A percentile compares a stretch with the other conserved stretches of the same genome.
phyloP scores from a whole-genome alignment of 2,888 invertebrate species.

The Lasioglossum malachurum region DNA sequence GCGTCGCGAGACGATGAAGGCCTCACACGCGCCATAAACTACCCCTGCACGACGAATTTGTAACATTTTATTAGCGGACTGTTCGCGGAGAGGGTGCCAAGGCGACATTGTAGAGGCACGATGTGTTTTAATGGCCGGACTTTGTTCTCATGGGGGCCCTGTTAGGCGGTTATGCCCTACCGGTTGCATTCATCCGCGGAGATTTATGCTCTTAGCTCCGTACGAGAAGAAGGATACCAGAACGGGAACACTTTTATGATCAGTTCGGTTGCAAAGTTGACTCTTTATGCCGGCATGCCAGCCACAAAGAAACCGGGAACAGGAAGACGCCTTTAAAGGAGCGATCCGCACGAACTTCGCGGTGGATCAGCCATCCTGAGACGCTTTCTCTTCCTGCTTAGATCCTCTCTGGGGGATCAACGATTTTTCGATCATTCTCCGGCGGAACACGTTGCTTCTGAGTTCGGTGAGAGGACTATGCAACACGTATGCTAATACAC shows the following conservation, averaged over 20 bases:
- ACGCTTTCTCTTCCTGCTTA: not conserved
- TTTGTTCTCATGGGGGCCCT: slow-evolving; percentile 77
- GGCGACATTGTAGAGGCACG: slow-evolving; percentile 64
- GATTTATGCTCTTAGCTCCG: slow-evolving; percentile 77
- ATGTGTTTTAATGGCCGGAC: slow-evolving; percentile 77
- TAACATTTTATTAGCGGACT: slow-evolving; percentile 82
- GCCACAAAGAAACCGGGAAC: slow-evolving; percentile 55
- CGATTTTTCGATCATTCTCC: not conserved
- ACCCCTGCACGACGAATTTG: slow-evolving; percentile 81
- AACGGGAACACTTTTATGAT: slow-evolving; percentile 79
- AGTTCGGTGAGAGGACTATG: not conserved
- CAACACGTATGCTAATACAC: not conserved
- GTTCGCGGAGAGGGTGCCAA: slow-evolving; percentile 43
- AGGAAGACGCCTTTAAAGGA: slow-evolving; percentile 50
- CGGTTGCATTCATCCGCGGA: slow-evolving; percentile 78
- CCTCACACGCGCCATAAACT: slow-evolving; percentile 78
- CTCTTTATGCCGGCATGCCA: slow-evolving; percentile 71
- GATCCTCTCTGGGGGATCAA: not conserved
- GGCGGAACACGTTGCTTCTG: not conserved
- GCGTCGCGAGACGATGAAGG: slow-evolving; percentile 73
- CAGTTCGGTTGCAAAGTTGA: slow-evolving; percentile 81
- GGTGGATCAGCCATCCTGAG: not conserved
- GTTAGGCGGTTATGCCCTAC: slow-evolving; percentile 75
- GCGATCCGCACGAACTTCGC: slow-evolving; percentile 33
- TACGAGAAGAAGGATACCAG: slow-evolving; percentile 60